Percentiles rank a stretch among this genome's conserved stretches.
Conservation (phyloP, 2,797 vertebrate genomes). For the Cyclopterus lumpus region DNA sequence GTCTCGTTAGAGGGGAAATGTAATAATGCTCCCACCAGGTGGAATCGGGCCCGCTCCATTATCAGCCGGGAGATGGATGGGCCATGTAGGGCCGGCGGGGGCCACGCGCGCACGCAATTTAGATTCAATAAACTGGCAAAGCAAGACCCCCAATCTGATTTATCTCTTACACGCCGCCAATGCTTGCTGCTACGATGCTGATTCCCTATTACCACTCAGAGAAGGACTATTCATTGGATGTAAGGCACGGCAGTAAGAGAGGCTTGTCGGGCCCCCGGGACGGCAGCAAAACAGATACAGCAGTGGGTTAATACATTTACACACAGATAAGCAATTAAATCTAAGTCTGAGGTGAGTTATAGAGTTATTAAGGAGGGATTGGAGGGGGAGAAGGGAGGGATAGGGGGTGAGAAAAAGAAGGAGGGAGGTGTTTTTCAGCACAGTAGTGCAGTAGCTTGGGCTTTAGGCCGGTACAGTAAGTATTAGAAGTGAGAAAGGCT, state of each 20-base stretch:
- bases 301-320: conserved; percentile 81
- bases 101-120: conserved; percentile 91
- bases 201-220: conserved; percentile 88
- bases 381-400: conserved; percentile 39
- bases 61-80: conserved; percentile 97
- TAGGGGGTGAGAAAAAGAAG: conserved; percentile 52
- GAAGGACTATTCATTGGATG: conserved; percentile 91
- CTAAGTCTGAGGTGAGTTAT: conserved; percentile 82
- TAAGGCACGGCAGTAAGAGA: conserved; percentile 81
- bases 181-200: conserved; percentile 82
- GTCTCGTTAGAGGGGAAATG: conserved; percentile 96
- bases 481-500: conserved; percentile 67
- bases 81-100: conserved; percentile 91
- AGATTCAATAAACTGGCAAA: conserved; percentile 97
- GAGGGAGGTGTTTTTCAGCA: conserved; percentile 66
- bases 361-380: conserved; percentile 79
- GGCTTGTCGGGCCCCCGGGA: conserved; percentile 76
- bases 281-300: conserved; percentile 78
- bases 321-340: conserved; percentile 85
- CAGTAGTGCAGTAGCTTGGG: conserved; percentile 55
- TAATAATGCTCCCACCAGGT: conserved; percentile 99
- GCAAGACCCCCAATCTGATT: conserved; percentile 93
- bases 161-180: conserved; percentile 89
- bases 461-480: conserved; percentile 63
- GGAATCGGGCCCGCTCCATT: conserved; percentile 95